These are phyloP conservation scores for Trachelus tabidus DNA, from an alignment of 2,888 invertebrate genomes.

Conservation along the genomic window DNA sequence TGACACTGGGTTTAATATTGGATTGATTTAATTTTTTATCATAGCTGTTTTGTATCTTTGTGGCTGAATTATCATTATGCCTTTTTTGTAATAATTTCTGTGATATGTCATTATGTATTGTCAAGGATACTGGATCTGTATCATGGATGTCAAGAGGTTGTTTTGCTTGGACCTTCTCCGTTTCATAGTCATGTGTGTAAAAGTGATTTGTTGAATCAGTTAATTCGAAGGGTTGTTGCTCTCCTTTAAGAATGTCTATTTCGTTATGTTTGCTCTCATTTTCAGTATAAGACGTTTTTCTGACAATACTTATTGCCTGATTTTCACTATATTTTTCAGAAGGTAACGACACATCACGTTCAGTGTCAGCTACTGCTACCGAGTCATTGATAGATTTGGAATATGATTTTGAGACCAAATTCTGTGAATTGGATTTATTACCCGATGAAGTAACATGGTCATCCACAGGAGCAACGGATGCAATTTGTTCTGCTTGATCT, in stretches of 20 bases:
- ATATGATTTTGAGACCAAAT: not conserved
- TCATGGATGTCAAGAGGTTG: conserved; percentile 40
- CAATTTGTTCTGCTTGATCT: conserved; percentile 61
- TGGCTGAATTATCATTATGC: conserved; percentile 44
- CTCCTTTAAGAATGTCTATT: conserved; percentile 2
- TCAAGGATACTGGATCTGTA: conserved; percentile 37
- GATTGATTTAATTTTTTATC: conserved; percentile 57
- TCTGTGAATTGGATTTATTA: not conserved
- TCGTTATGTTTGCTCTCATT: conserved; percentile 31
- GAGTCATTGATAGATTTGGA: not conserved
- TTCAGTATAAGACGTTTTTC: not conserved
- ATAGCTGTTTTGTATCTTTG: conserved; percentile 53
- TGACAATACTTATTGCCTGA: not conserved
- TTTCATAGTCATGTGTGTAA: conserved; percentile 40
- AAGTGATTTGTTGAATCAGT: conserved; percentile 51
- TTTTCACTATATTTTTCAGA: not conserved
- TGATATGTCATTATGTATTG: conserved; percentile 54
- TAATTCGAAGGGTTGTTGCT: not conserved
- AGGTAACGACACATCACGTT: not conserved
- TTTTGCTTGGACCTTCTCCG: conserved; percentile 45
- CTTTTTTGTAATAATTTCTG: conserved; percentile 52
- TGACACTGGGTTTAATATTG: conserved; percentile 68
- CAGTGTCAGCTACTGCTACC: not conserved
- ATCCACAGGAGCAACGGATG: conserved; percentile 40
- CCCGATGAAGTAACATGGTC: not conserved